phyloP scores from a whole-genome alignment of 1,140 invertebrate genomes.

The Samia ricini region DNA sequence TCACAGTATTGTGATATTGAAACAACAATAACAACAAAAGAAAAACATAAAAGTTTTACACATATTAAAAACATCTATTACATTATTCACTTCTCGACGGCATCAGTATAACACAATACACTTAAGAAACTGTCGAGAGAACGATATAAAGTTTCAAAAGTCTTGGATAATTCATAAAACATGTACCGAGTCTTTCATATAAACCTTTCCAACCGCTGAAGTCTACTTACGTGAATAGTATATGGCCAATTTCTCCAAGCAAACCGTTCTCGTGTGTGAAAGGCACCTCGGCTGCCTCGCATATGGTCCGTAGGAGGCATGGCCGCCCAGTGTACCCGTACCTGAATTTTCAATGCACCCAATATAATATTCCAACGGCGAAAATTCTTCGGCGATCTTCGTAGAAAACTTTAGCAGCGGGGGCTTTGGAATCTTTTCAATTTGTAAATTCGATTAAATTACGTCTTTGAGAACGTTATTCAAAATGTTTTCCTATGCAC shows the following conservation, averaged over 20 bases:
- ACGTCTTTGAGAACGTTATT: not conserved
- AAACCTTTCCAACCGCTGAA: not conserved
- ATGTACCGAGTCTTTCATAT: not conserved
- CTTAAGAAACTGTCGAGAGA: not conserved
- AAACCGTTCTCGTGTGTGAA: slow-evolving; percentile 82
- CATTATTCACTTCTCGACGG: not conserved
- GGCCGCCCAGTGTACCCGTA: slow-evolving; percentile 82
- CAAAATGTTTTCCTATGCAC: not conserved
- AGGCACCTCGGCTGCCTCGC: slow-evolving; percentile 84
- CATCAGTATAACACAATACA: not conserved
- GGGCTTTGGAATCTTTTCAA: slow-evolving; percentile 2
- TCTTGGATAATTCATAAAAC: not conserved
- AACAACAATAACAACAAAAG: not conserved
- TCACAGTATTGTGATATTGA: too few relatives aligned
- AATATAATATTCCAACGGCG: slow-evolving; percentile 26
- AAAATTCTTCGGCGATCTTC: slow-evolving; percentile 5
- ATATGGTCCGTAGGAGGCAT: slow-evolving; percentile 86
- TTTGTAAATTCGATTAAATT: slow-evolving; percentile 3
- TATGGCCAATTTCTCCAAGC: slow-evolving; percentile 83
- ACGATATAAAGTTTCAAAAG: slow-evolving; percentile 2
- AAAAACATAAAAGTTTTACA: not conserved
- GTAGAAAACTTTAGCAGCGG: slow-evolving; percentile 1
- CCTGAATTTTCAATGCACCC: slow-evolving; percentile 53
- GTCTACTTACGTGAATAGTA: slow-evolving; percentile 80
- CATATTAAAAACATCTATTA: not conserved